Evolutionary conservation across 2,888 invertebrate species (phyloP), one percentile per base, ranked within the genome.

Genomic region (Meganola albula): DNA sequence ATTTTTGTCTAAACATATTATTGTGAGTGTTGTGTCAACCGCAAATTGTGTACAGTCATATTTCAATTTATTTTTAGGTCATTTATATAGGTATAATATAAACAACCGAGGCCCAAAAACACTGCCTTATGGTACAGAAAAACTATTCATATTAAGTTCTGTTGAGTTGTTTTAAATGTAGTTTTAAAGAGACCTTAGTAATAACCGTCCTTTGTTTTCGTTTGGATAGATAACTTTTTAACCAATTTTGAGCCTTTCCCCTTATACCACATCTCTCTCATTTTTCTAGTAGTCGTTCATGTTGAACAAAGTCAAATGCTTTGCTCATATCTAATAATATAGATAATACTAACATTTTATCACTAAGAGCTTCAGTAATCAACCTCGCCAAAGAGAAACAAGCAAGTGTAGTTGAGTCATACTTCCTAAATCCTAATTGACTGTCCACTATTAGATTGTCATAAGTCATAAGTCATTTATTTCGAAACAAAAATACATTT

Each of bases 241-340:
- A n/a, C n/a, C n/a, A n/a, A n/a, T n/a, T n/a, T n/a, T n/a, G n/a
- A n/a, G n/a, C 27, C 6, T 25, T 25, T 1, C 25, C 14, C 10
- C 14, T 25, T 14, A 25, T 8, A 3, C 25, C 25, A 9, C 16
- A 25, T 25, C 16, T 23, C 3, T 10, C 23, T 8, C 10, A 7
- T 23, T 23, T 23, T 7, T 10, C 16, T 18, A 27, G 27, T 7
- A 27, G n/a, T n/a, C 27, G 27, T 4, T 6, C n/a, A 18, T 27
- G 27, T 2, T 16, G 11, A n/a, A 27, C 27, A 27, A 27, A 27
- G 20, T 27, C 18, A 18, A 25, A 25, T n/a, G n/a, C n/a, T n/a
- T n/a, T n/a, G n/a, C n/a, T n/a, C n/a, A n/a, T n/a, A n/a, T n/a
- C n/a, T n/a, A 25, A 14, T 10, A 25, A 25, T 14, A 25, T 16